phyloP scores from a whole-genome alignment of 2,113 vertebrate genomes.

The Vicugna pacos region DNA sequence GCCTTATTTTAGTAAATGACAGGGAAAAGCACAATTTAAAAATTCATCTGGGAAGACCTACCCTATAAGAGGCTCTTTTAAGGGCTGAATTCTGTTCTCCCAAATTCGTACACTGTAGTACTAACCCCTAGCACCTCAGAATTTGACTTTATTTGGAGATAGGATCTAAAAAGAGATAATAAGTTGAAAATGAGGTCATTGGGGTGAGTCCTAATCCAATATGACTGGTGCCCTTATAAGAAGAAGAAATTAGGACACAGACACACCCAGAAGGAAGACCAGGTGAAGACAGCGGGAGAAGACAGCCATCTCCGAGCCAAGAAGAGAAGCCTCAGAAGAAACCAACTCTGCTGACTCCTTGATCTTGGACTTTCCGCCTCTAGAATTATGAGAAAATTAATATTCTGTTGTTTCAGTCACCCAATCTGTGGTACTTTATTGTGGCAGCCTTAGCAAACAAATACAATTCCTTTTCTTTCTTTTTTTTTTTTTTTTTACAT shows the following conservation, averaged over 20 bases:
- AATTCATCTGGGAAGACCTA: neutral
- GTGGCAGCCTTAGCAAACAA: neutral
- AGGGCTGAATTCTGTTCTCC: neutral
- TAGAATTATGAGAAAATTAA: slow-evolving; percentile 2
- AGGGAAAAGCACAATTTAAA: neutral
- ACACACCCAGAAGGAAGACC: neutral
- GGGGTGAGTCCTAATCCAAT: neutral
- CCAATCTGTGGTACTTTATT: neutral
- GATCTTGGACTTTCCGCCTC: neutral
- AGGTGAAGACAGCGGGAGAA: neutral
- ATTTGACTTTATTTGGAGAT: neutral
- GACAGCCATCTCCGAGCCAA: neutral
- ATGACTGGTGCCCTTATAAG: neutral
- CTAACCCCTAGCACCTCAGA: neutral
- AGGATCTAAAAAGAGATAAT: slow-evolving; percentile 2
- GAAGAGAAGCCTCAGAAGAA: neutral
- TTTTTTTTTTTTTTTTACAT: neutral
- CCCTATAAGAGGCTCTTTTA: neutral
- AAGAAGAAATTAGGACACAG: neutral
- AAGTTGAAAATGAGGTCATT: neutral
- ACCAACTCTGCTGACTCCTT: neutral
- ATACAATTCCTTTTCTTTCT: slow-evolving; percentile 11
- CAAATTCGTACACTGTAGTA: neutral
- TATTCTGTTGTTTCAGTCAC: neutral
- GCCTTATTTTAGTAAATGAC: neutral